Base-by-base conservation (phyloP, 2,113 vertebrate species). In the Cettia cetti region DNA sequence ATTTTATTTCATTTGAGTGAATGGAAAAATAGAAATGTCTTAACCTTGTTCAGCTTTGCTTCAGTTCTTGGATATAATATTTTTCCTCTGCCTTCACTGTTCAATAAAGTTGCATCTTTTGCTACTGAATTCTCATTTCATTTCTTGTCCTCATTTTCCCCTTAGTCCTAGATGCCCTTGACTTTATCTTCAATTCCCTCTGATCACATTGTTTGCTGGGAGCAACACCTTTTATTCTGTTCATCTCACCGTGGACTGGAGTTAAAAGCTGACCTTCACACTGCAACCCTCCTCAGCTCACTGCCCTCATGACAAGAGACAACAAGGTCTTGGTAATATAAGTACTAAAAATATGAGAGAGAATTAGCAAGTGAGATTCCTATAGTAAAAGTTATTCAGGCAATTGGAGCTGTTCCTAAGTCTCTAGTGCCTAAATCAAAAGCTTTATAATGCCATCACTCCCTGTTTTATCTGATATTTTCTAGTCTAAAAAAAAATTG, bases 241-340 rank as follows among this genome's bases (percentile, higher is more conserved):
- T 96, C 68, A 40, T 94, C 84, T 84, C 79, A 54, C 85, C 12
- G 5, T 24, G 77, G 72, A 66, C 52, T 27, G 10, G 64, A 92
- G 79, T 71, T 92, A 95, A 96, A 92, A 70, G 86, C 75, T 95
- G 75, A 94, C 92, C 82, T 96, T 94, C 80, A 95, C 91, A 96
- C 47, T 75, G 17, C 65, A 89, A 26, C 50, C 69, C 39, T 77
- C 63, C 50, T 90, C 82, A 96, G 90, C 63, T 64, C 81, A 70
- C 78, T 95, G 89, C 72, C 79, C 95, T 93, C 86, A 39, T 78
- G 80, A 88, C 72, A 95, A 90, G 88, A 91, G 39, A 72, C 44
- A 92, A 74, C 3, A 17, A 86, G n/a, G 47, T 64, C 57, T 91
- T 7, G 1, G 42, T n/a, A 85, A 70, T 53, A 3, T 21, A 83